Evolutionary conservation across 2,797 vertebrate species (phyloP).

Genomic region (Acipenser oxyrinchus): DNA sequence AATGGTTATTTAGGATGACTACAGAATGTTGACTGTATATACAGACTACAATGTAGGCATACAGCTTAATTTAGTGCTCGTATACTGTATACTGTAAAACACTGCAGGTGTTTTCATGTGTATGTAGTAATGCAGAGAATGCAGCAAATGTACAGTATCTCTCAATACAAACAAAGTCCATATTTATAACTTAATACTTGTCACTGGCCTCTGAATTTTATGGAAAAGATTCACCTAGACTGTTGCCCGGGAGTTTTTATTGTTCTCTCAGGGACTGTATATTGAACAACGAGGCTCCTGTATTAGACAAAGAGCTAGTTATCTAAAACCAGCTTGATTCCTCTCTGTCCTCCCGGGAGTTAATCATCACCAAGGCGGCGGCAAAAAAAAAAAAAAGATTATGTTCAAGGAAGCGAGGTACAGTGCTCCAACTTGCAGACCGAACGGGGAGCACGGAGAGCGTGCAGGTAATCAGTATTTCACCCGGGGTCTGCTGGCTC

Average conservation of each 20-base stretch:
- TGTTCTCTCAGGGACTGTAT: constrained; percentile 46
- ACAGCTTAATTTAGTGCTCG: too few species aligned
- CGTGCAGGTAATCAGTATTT: constrained; percentile 40
- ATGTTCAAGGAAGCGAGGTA: constrained; percentile 34
- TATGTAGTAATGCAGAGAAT: too few species aligned
- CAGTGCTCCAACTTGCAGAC: constrained; percentile 32
- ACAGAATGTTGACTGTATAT: too few species aligned
- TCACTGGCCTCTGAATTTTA: constrained; percentile 32
- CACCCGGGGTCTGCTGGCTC: constrained; percentile 36
- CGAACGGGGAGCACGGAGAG: constrained; percentile 20
- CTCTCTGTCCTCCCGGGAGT: constrained; percentile 54
- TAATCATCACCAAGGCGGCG: constrained; percentile 54
- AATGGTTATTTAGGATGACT: too few species aligned
- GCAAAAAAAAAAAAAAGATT: constrained; percentile 10
- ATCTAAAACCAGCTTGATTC: constrained; percentile 51
- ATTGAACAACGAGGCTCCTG: constrained; percentile 59
- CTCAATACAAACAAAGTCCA: constrained; percentile 17
- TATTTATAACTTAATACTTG: constrained; percentile 26
- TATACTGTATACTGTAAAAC: too few species aligned
- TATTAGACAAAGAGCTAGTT: constrained; percentile 51
- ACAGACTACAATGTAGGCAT: too few species aligned
- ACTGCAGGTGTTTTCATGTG: too few species aligned
- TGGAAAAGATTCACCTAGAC: constrained; percentile 48
- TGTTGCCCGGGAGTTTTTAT: constrained; percentile 40
- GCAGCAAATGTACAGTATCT: not conserved